Conservation (phyloP, 2,888 invertebrate species). For the Chloromyia formosa region DNA sequence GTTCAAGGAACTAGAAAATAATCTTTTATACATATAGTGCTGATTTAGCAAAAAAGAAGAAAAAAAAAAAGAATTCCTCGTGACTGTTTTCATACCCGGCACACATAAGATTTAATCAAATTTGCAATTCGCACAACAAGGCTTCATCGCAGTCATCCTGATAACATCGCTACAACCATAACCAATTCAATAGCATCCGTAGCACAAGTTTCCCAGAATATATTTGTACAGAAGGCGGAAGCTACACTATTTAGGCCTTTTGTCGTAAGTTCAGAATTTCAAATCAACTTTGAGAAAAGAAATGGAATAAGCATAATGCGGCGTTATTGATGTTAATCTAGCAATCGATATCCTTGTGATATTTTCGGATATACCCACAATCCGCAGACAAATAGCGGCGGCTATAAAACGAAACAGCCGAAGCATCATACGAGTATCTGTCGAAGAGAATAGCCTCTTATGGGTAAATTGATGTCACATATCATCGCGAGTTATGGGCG, state of each 20-base stretch:
- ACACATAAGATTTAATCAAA: too few relatives aligned
- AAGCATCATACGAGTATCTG: constrained; percentile 7
- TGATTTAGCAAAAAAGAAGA: too few relatives aligned
- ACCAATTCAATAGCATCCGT: background rate
- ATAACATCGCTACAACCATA: too few relatives aligned
- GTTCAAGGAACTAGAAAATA: too few relatives aligned
- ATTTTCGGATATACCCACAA: constrained; percentile 2
- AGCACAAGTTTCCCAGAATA: background rate
- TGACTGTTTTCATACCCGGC: too few relatives aligned
- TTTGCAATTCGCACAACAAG: too few relatives aligned
- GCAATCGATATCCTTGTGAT: constrained; percentile 8
- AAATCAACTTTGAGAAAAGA: constrained; percentile 18
- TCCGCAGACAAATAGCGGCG: constrained; percentile 5
- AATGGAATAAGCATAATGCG: constrained; percentile 41
- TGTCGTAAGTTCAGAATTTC: background rate
- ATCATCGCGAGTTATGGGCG: constrained; percentile 41
- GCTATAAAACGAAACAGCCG: background rate
- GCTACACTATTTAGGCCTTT: background rate
- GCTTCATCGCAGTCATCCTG: too few relatives aligned
- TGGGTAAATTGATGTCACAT: constrained; percentile 40
- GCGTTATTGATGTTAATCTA: constrained; percentile 28
- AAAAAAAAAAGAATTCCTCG: too few relatives aligned
- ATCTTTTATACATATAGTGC: too few relatives aligned
- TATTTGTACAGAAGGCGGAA: constrained; percentile 1
- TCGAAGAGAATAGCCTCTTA: constrained; percentile 38